Percentiles rank a stretch among this genome's conserved stretches.
Conservation (phyloP, 2,113 vertebrate genomes). For the Rhinolophus ferrumequinum region DNA sequence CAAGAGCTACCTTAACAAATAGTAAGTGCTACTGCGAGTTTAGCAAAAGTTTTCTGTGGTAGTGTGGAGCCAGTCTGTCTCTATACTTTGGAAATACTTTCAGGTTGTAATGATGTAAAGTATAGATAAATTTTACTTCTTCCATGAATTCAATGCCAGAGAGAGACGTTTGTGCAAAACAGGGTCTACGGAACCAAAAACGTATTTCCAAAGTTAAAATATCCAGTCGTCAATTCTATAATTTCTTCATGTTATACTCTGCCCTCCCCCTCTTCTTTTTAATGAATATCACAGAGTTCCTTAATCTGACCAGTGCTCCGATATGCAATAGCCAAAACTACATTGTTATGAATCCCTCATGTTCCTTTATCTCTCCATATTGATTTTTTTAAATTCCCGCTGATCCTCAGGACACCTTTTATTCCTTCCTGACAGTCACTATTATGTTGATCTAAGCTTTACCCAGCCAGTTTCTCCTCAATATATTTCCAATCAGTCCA, state of each 20-base stretch:
- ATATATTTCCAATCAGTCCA: background rate
- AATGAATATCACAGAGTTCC: background rate
- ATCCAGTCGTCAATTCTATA: background rate
- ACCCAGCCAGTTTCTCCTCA: background rate
- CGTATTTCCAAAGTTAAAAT: background rate
- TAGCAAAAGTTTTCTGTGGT: background rate
- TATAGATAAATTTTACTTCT: background rate
- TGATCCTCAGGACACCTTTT: background rate
- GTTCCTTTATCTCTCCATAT: background rate
- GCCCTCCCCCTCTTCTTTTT: background rate
- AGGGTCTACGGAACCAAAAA: background rate
- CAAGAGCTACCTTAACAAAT: background rate
- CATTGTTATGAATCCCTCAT: background rate
- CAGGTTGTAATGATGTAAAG: background rate
- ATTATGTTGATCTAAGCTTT: background rate
- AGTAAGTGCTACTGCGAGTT: background rate
- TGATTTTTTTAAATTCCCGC: background rate
- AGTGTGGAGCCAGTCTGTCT: background rate
- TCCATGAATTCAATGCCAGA: background rate
- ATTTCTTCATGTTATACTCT: background rate
- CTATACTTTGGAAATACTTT: background rate
- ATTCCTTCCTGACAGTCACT: background rate
- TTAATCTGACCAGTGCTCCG: background rate
- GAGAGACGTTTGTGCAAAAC: background rate
- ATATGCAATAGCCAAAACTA: background rate